Percentiles rank a stretch among this genome's conserved stretches.
Evolutionary conservation across 2,797 vertebrate species (phyloP).

Genomic region (Caiman crocodilus): DNA sequence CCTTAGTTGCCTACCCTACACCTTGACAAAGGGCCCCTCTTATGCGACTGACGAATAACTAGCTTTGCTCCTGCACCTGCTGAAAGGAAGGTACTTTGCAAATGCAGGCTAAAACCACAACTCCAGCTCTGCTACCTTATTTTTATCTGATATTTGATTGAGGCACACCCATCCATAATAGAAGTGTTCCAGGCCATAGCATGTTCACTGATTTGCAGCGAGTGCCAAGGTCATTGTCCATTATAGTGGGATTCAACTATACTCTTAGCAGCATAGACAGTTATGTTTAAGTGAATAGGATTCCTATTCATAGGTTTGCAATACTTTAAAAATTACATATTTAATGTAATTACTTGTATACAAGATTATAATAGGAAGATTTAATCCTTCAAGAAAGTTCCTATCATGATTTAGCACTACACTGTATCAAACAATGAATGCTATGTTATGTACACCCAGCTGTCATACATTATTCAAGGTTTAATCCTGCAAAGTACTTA

Average conservation of each 20-base stretch:
- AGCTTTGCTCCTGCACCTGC: fast-evolving
- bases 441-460: fast-evolving
- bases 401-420: background rate
- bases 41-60: background rate
- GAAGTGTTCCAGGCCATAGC: background rate
- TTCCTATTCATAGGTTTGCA: background rate
- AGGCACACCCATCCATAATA: fast-evolving
- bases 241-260: background rate
- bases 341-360: background rate
- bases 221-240: background rate
- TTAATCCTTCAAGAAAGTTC: background rate
- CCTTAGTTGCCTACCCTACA: background rate
- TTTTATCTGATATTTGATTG: background rate
- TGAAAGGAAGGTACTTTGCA: background rate
- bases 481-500: background rate
- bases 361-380: background rate
- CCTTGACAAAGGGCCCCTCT: background rate
- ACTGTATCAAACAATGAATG: background rate
- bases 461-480: background rate
- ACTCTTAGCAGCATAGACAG: background rate
- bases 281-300: too few species aligned
- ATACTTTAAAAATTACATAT: background rate
- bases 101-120: background rate
- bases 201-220: too few species aligned
- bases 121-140: background rate